phyloP scores from a whole-genome alignment of 2,797 vertebrate genomes.

The Megalops cyprinoides region DNA sequence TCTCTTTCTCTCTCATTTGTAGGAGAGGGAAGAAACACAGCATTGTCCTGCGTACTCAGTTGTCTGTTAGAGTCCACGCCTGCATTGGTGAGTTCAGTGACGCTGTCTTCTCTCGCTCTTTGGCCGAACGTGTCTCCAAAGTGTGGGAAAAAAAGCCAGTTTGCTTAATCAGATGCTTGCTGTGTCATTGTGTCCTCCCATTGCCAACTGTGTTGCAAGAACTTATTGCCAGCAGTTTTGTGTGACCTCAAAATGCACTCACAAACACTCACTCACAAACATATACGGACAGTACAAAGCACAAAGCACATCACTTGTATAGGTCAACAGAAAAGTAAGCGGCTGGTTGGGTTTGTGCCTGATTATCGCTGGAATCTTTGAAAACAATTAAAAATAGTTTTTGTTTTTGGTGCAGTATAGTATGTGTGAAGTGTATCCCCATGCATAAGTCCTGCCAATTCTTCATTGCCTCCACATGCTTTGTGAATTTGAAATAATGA shows the following conservation, averaged over 20 bases:
- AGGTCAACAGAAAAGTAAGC: not conserved
- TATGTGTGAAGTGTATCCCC: slow-evolving; percentile 12
- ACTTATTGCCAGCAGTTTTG: too few species aligned
- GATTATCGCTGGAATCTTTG: slow-evolving; percentile 15
- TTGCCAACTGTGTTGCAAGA: too few species aligned
- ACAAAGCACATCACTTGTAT: not conserved
- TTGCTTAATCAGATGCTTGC: not conserved
- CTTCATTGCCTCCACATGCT: slow-evolving; percentile 29
- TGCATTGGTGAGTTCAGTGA: slow-evolving; percentile 91
- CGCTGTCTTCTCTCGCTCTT: not conserved
- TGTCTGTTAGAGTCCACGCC: slow-evolving; percentile 95
- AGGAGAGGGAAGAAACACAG: slow-evolving; percentile 92
- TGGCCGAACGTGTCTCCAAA: not conserved
- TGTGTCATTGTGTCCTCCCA: too few species aligned
- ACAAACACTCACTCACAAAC: not conserved
- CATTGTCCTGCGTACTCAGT: slow-evolving; percentile 90
- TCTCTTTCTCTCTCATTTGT: slow-evolving; percentile 14
- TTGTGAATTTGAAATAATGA: slow-evolving; percentile 28
- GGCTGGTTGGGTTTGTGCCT: not conserved
- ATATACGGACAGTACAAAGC: not conserved
- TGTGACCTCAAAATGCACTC: too few species aligned
- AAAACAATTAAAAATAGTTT: slow-evolving; percentile 22
- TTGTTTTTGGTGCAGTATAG: not conserved
- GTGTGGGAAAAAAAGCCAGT: not conserved
- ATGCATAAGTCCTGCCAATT: slow-evolving; percentile 17